Base-by-base conservation (phyloP, 64 coral and sea anemone species). In the Montipora sp. region DNA sequence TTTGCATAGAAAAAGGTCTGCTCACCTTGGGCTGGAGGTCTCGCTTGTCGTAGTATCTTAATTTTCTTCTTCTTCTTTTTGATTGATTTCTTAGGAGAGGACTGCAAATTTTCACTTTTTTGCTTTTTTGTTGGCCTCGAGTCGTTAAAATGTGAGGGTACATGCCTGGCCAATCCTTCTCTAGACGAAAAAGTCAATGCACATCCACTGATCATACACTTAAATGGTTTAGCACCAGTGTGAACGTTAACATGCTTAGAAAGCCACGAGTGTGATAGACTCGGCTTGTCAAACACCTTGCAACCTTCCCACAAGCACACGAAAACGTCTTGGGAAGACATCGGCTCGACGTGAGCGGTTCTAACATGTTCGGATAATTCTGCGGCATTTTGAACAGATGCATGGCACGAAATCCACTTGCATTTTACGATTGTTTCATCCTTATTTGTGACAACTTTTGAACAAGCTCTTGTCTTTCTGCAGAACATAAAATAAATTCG, bases 241-340 rank as follows among this genome's bases (percentile, higher is more conserved):
- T 99, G 98, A 70, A 87, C 83, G 73, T 99, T 96, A 57, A 99
- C 88, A 68, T 99, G 98, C 87, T 99, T 99, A 3, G 94, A 84
- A 68, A 99, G 84, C 98, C 98, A 99, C 19, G 94, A 94, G 83
- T 96, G 92, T 86, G 98, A 99, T 79, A 95, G 96, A 72, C 98
- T 99, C 14, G 98, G 94, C 72, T 96, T 94, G 78, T 99, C 96
- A 89, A 96, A 99, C 59, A 99, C 98, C 89, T 99, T 99, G 68
- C 98, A 99, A 61, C 95, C 94, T 91, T 99, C 88, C 98, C 98
- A 99, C 8, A 99, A 71, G 79, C 98, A 99, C 7, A 99, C 92
- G 58, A 92, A 99, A 19, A 99, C 92, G 59, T 99, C 98, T 74
- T 96, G 95, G 7, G 78, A 80, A 1, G 89, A 47, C 98, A 99